Evolutionary conservation across 2,888 invertebrate species (phyloP), one percentile per base, ranked within the genome.

Genomic region (Parnassius apollo): DNA sequence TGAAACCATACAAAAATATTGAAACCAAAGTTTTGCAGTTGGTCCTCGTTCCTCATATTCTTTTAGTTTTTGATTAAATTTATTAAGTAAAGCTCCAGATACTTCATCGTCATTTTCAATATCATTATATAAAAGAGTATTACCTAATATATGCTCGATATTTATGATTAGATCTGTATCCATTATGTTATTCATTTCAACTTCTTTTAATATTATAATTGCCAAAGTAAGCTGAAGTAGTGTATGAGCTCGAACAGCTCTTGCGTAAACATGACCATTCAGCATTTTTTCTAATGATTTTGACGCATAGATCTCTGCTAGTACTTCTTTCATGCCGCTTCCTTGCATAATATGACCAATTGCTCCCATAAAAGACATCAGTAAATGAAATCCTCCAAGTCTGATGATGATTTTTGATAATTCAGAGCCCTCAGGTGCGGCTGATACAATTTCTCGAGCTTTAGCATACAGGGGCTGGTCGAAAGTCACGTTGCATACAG

Each of bases 311-410:
- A 78, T 74, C 7, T 25, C 13, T 46, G 59, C 13, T 1, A 76
- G 62, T 9, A 68, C 61, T 66, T 83, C 80, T 68, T 77, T 76
- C 11, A 85, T 44, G 9, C 84, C 83, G 66, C 81, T 84, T 64
- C 82, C 81, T 57, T 69, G 65, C 83, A 85, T 85, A 63, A 83
- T 76, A 64, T 74, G 66, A 42, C 81, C 82, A 49, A 85, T 77
- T 45, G 74, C 62, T 64, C 80, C 80, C 18, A 83, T 57, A 69
- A 75, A 85, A 1, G 78, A 82, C 81, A 84, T 80, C 2, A 81
- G 66, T 59, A 71, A n/a, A 66, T 71, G 68, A 63, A 72, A 70
- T 60, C 66, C 68, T 61, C 71, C 9, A 50, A 56, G 77, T 78
- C 9, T 77, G 66, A n/a, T n/a, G n/a, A n/a, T n/a, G n/a, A n/a